Evolutionary conservation across 2,113 vertebrate species (phyloP).

Genomic region (Bos javanicus): DNA sequence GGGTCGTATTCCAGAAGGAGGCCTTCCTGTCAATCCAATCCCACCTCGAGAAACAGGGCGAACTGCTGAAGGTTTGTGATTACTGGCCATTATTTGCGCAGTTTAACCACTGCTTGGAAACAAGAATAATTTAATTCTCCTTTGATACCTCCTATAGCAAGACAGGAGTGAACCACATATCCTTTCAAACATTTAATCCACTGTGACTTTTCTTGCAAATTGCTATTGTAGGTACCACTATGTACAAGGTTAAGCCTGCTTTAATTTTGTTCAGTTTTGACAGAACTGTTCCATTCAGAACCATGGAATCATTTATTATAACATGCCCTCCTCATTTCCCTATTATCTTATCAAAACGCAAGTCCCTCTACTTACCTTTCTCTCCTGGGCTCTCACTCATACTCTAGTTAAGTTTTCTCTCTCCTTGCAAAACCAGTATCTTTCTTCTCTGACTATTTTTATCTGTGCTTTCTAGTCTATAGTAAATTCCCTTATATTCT

Average conservation of each 20-base stretch:
- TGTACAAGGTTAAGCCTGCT: neutral
- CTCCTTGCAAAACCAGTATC: neutral
- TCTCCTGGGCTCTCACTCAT: neutral
- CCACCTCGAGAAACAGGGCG: slow-evolving; percentile 87
- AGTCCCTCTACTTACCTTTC: neutral
- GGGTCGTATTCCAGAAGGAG: slow-evolving; percentile 83
- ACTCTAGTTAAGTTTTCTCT: neutral
- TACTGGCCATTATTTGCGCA: slow-evolving; percentile 82
- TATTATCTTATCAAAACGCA: slow-evolving; percentile 18
- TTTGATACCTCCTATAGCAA: neutral
- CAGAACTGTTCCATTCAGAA: neutral
- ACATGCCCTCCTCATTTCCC: neutral
- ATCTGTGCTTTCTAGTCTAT: neutral
- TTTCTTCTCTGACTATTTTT: neutral
- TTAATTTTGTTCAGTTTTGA: slow-evolving; percentile 33
- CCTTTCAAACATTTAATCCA: neutral
- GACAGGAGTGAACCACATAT: neutral
- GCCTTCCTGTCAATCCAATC: slow-evolving; percentile 79
- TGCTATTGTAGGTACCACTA: neutral
- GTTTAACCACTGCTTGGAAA: slow-evolving; percentile 52
- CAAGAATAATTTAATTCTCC: slow-evolving; percentile 41
- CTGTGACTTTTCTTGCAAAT: neutral
- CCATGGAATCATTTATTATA: neutral
- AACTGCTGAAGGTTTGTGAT: slow-evolving; percentile 83
- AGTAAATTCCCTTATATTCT: neutral